A percentile compares a stretch with the other conserved stretches of the same genome.
Conservation (phyloP, 2,113 vertebrate genomes). For the Myotis davidii region DNA sequence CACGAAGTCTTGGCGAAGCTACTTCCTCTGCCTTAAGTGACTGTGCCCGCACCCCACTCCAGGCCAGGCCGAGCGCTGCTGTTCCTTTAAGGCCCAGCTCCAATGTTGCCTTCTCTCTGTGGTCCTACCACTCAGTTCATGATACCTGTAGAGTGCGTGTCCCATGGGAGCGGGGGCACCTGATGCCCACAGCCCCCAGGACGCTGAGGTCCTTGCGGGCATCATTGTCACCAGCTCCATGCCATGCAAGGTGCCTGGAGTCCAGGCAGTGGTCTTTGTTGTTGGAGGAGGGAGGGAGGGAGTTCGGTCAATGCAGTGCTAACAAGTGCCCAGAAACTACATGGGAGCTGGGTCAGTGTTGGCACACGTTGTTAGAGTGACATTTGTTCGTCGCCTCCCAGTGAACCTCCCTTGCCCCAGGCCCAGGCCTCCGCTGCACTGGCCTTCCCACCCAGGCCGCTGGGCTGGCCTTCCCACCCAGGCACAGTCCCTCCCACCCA, state of each 20-base stretch:
- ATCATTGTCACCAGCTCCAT: neutral
- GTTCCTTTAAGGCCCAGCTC: neutral
- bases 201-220: neutral
- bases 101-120: neutral
- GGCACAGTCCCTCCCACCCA: no score
- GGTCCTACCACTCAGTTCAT: no score
- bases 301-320: fast-evolving
- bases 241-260: no score
- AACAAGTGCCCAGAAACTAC: neutral
- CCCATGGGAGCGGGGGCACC: fast-evolving
- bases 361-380: fast-evolving
- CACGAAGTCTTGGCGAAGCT: neutral
- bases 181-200: fast-evolving
- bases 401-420: fast-evolving
- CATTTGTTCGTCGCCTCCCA: fast-evolving
- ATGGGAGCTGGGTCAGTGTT: neutral
- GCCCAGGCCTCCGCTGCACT: neutral
- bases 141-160: neutral
- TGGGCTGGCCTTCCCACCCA: neutral
- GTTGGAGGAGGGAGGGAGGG: no score
- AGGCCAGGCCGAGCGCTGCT: neutral
- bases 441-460: neutral
- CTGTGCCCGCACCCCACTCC: fast-evolving
- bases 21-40: neutral
- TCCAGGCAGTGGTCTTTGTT: neutral